Conservation (phyloP, 1,140 invertebrate species). For the Periplaneta americana region DNA sequence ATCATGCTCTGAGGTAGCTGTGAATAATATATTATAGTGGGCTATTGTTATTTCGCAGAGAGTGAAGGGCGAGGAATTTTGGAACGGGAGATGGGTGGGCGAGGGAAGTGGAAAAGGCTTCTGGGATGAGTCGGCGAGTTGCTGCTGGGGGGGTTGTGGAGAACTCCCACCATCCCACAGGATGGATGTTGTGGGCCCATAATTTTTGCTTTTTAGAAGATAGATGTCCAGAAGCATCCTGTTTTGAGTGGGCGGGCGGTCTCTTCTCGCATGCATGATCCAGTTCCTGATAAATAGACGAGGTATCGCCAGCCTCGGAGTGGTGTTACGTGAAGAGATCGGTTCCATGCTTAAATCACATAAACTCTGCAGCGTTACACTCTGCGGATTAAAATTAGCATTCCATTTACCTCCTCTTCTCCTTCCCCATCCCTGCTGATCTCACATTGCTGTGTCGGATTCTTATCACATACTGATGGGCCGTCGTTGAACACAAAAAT, state of each 20-base stretch:
- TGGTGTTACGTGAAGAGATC: too few species aligned
- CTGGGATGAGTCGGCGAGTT: background rate
- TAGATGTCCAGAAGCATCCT: background rate
- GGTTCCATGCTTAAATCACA: background rate
- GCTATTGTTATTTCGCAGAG: too few species aligned
- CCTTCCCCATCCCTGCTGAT: background rate
- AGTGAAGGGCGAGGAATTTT: background rate
- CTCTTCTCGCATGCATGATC: background rate
- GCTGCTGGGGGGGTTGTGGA: background rate
- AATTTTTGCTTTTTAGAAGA: background rate
- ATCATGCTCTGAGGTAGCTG: too few species aligned
- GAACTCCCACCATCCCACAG: background rate
- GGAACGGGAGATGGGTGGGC: background rate
- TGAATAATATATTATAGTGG: too few species aligned
- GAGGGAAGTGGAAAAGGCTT: background rate
- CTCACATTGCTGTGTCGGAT: background rate
- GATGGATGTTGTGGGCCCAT: background rate
- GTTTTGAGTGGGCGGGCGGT: background rate
- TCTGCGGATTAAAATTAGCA: background rate
- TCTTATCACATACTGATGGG: background rate
- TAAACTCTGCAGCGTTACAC: background rate
- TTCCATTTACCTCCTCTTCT: background rate
- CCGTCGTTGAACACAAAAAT: background rate
- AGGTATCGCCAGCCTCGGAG: background rate
- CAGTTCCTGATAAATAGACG: background rate